Evolutionary conservation across 1,140 invertebrate species (phyloP), one percentile per base, ranked within the genome.

Genomic region (Telenomus remus): DNA sequence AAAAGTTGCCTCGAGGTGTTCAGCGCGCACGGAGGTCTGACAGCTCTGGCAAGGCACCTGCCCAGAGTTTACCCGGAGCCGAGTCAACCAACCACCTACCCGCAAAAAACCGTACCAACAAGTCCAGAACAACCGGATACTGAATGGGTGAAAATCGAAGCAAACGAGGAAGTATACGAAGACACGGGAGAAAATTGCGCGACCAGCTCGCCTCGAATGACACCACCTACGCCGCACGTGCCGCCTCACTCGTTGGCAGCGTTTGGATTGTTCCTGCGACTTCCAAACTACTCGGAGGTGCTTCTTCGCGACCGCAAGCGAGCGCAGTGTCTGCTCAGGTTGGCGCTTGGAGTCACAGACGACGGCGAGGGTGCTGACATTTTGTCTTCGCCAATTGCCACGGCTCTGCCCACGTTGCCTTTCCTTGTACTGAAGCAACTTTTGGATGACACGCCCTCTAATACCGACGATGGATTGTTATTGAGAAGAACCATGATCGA

Each of bases 331-430:
- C 88, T 97, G 44, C 87, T 98, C 34, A 89, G 96, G 4, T 88
- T 98, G 13, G 93, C 96, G 11, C 89, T 97, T 7, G 96, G 96
- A 0, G 95, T 97, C 0, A 95, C 94, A 0, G 95, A 96, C 80
- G 95, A 97, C 83, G 96, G 95, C 37, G 95, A 97, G 85, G 96
- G 95, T 81, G 93, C 93, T 61, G 93, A 95, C 71, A 94, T 95
- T 16, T 91, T 95, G 68, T 91, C 91, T 14, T 92, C 93, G 1
- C 90, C 93, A 9, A 89, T 96, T 34, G 94, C 95, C 0, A 86
- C 90, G 0, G 91, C 93, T 0, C 85, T 96, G 48, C 94, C 94
- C n/a, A 97, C 95, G 0, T 86, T 97, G 78, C 95, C 96, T 10
- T 97, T 97, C 88, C 92, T 95, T 84, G 76, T 78, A 11, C 88